Evolutionary conservation across 2,888 invertebrate species (phyloP).

Genomic region (Crocallis elinguaria): DNA sequence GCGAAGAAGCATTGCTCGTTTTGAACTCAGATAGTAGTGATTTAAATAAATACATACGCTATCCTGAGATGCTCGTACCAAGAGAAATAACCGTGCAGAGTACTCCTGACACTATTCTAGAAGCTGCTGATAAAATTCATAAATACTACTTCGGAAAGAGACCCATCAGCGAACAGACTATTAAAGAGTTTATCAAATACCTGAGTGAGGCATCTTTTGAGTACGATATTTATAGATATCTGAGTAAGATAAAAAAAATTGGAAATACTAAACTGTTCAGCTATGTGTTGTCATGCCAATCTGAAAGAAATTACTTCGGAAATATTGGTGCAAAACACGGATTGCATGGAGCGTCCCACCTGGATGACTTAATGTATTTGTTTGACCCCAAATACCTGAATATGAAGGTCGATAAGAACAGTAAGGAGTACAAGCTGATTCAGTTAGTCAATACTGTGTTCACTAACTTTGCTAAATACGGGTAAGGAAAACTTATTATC

Average conservation of each 20-base stretch:
- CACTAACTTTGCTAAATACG: constrained; percentile 66
- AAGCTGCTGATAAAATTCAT: constrained; percentile 50
- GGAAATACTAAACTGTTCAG: constrained; percentile 31
- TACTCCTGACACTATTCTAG: constrained; percentile 41
- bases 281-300: constrained; percentile 56
- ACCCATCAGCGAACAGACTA: constrained; percentile 32
- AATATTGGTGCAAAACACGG: constrained; percentile 47
- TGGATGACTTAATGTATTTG: constrained; percentile 64
- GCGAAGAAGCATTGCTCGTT: constrained; percentile 83
- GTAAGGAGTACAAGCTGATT: constrained; percentile 53
- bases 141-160: constrained; percentile 54
- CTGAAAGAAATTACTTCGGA: constrained; percentile 55
- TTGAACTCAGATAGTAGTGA: constrained; percentile 17
- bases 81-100: constrained; percentile 46
- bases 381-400: constrained; percentile 51
- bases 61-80: constrained; percentile 54
- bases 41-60: constrained; percentile 41
- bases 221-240: constrained; percentile 42
- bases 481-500: constrained; percentile 48
- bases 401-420: constrained; percentile 48
- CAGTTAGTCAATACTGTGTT: constrained; percentile 55
- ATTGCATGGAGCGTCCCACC: constrained; percentile 54
- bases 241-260: constrained; percentile 27
- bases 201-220: constrained; percentile 40
- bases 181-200: constrained; percentile 49